Percentiles rank a stretch among this genome's conserved stretches.
phyloP scores from a whole-genome alignment of 1,140 invertebrate genomes.

The Drosophila triauraria region DNA sequence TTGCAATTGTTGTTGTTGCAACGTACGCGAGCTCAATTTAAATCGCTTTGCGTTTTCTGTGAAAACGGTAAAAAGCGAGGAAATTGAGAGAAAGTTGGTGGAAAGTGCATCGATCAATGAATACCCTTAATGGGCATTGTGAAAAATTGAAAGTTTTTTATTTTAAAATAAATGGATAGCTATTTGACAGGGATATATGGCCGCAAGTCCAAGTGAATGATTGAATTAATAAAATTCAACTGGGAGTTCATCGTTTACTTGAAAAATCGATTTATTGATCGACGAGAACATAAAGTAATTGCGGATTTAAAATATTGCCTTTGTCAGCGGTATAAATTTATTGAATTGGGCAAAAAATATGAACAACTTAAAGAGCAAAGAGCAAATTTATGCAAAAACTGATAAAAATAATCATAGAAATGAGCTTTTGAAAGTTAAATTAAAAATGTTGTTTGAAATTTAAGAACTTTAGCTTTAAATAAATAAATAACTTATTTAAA shows the following conservation, averaged over 20 bases:
- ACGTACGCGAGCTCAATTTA: slow-evolving; percentile 72
- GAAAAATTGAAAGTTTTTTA: slow-evolving; percentile 6
- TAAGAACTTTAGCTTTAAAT: not conserved
- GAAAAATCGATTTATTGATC: slow-evolving; percentile 4
- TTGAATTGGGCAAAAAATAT: not conserved
- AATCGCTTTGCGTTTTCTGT: slow-evolving; percentile 66
- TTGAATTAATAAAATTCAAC: slow-evolving; percentile 12
- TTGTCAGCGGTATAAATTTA: not conserved
- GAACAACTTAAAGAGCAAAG: not conserved
- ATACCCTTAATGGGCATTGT: slow-evolving; percentile 51
- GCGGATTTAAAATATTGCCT: not conserved
- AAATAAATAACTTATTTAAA: not conserved
- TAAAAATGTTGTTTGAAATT: not conserved
- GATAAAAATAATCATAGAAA: not conserved
- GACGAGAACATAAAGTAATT: no score
- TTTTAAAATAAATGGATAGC: slow-evolving; percentile 23
- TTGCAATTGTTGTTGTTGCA: slow-evolving; percentile 33
- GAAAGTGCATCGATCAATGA: slow-evolving; percentile 54
- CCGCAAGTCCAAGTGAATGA: slow-evolving; percentile 21
- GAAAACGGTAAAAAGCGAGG: slow-evolving; percentile 33
- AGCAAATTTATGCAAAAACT: not conserved
- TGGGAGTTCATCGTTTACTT: slow-evolving; percentile 5
- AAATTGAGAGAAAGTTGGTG: slow-evolving; percentile 30
- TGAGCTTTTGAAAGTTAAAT: not conserved
- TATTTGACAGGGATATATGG: slow-evolving; percentile 10